Conservation (phyloP, 2,797 vertebrate species). For the Eurystomus glaucurus region DNA sequence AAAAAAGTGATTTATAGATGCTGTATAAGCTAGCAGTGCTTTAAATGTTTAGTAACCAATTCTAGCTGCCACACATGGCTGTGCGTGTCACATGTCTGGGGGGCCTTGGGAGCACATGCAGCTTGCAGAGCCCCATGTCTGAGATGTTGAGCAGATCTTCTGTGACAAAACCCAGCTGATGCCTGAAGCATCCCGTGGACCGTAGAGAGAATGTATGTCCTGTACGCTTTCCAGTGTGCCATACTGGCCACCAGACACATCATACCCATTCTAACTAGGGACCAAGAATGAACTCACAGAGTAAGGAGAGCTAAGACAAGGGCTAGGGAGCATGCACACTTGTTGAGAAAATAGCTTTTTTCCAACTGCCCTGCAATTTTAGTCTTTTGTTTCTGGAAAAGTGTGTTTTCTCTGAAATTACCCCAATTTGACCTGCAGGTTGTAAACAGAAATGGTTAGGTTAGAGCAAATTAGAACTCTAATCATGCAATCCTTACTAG, state of each 20-base stretch:
- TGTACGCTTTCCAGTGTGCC: rapidly evolving
- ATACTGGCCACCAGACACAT: neutral
- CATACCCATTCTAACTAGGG: neutral
- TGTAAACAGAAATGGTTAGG: neutral
- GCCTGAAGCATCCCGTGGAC: rapidly evolving
- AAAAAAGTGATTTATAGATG: neutral
- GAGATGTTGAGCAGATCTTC: neutral
- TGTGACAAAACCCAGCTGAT: rapidly evolving
- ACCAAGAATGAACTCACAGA: neutral
- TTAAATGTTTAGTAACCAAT: neutral
- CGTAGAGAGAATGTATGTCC: neutral
- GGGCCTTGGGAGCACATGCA: neutral
- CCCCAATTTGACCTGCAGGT: neutral
- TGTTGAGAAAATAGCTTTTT: neutral
- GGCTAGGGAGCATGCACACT: rapidly evolving
- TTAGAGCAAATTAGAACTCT: neutral
- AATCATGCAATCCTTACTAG: neutral
- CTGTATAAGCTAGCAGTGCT: neutral
- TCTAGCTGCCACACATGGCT: rapidly evolving
- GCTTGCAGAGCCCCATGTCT: rapidly evolving
- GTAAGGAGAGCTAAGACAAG: neutral
- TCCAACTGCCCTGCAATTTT: neutral
- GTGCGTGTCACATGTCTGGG: neutral
- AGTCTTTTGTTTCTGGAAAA: neutral
- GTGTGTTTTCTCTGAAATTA: neutral